Conservation (phyloP, 1,140 invertebrate species). For the Hestina assimilis region DNA sequence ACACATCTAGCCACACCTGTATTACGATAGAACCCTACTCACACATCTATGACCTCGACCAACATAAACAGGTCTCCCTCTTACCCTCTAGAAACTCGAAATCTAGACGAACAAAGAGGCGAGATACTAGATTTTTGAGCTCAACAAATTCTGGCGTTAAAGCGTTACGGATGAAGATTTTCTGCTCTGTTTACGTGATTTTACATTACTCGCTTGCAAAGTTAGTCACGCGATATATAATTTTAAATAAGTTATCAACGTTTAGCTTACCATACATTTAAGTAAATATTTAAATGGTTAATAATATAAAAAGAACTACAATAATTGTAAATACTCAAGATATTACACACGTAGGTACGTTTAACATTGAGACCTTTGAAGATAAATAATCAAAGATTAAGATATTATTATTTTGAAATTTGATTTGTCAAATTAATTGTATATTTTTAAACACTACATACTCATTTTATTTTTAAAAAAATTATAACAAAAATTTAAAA, state of each 20-base stretch:
- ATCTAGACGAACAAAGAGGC: slow-evolving; percentile 18
- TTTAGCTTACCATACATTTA: too few species aligned
- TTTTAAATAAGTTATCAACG: slow-evolving; percentile 9
- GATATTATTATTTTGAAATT: too few species aligned
- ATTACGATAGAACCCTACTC: slow-evolving; percentile 33
- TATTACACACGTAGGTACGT: too few species aligned
- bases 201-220: slow-evolving; percentile 25
- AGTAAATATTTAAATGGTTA: too few species aligned
- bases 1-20: slow-evolving; percentile 40
- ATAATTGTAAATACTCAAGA: too few species aligned
- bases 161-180: slow-evolving; percentile 11
- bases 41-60: slow-evolving; percentile 28
- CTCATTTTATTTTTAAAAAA: too few species aligned
- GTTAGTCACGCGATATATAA: slow-evolving; percentile 3
- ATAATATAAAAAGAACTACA: too few species aligned
- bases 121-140: slow-evolving; percentile 12
- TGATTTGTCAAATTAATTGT: too few species aligned
- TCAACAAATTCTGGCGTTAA: slow-evolving; percentile 11
- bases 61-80: slow-evolving; percentile 26
- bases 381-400: too few species aligned
- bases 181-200: slow-evolving; percentile 35
- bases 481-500: too few species aligned
- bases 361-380: too few species aligned
- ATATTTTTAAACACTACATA: too few species aligned
- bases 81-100: slow-evolving; percentile 8